These are phyloP conservation scores for Sarotherodon lohbergeri DNA, from an alignment of 2,113 vertebrate species.

Conservation along the genomic window DNA sequence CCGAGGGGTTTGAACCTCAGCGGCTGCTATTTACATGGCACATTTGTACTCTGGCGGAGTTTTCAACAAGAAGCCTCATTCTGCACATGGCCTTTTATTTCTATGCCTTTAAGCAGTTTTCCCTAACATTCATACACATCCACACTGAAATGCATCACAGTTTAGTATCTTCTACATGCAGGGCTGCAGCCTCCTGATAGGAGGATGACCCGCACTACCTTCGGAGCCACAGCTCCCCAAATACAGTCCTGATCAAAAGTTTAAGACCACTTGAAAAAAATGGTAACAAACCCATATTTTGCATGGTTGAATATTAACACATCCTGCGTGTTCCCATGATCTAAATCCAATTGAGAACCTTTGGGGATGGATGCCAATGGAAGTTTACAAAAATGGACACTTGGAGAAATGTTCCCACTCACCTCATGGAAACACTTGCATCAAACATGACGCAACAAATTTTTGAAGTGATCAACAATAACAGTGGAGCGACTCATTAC, in stretches of 20 bases:
- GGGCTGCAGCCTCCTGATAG: background rate
- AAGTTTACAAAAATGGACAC: too few species aligned
- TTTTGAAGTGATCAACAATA: background rate
- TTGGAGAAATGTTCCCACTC: accelerated
- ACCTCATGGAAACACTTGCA: background rate
- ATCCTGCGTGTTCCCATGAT: background rate
- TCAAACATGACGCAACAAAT: background rate
- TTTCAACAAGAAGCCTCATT: background rate
- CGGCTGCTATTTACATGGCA: background rate
- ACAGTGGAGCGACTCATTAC: background rate
- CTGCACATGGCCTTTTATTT: background rate
- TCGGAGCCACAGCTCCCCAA: background rate
- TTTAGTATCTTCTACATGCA: background rate
- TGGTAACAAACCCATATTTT: background rate
- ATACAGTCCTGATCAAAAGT: background rate
- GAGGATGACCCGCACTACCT: background rate
- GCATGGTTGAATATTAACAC: background rate
- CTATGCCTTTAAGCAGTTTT: background rate
- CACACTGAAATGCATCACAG: background rate
- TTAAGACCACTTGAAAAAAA: background rate
- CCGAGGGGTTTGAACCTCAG: background rate
- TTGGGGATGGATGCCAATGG: too few species aligned
- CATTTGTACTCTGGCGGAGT: background rate
- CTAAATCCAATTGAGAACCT: background rate
- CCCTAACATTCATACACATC: background rate